phyloP scores from a whole-genome alignment of 2,797 vertebrate species.

The Crocidura indochinensis region DNA sequence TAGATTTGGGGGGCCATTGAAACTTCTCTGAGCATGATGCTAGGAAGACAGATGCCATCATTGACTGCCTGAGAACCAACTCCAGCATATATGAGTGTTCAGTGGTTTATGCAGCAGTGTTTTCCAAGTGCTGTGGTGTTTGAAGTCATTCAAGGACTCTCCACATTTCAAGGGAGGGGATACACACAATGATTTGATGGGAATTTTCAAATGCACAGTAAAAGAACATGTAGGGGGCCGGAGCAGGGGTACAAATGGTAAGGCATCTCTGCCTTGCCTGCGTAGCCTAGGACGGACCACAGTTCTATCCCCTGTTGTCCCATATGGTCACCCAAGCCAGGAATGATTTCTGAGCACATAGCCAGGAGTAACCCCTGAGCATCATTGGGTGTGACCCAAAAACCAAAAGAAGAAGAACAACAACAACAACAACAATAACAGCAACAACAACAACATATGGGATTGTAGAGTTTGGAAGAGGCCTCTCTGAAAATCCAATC shows the following conservation, averaged over 20 bases:
- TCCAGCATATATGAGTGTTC: not conserved
- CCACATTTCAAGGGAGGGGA: not conserved
- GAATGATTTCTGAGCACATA: no score
- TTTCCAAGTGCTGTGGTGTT: not conserved
- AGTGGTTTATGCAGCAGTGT: not conserved
- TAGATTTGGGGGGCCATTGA: not conserved
- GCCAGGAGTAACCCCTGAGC: no score
- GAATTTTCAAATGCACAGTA: not conserved
- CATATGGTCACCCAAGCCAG: no score
- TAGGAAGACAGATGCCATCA: not conserved
- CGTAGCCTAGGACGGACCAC: no score
- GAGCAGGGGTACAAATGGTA: no score
- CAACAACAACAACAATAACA: no score
- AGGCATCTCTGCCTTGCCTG: no score
- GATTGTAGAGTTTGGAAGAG: not conserved
- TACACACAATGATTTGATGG: not conserved
- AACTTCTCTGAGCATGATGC: not conserved
- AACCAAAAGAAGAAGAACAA: no score
- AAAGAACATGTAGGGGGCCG: no score
- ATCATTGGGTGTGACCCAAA: no score
- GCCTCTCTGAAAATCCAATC: not conserved
- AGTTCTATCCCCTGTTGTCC: no score
- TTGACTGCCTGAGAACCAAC: not conserved
- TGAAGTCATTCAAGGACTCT: not conserved
- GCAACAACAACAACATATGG: no score